Conservation (phyloP, 2,113 vertebrate genomes). For the Talpa occidentalis region DNA sequence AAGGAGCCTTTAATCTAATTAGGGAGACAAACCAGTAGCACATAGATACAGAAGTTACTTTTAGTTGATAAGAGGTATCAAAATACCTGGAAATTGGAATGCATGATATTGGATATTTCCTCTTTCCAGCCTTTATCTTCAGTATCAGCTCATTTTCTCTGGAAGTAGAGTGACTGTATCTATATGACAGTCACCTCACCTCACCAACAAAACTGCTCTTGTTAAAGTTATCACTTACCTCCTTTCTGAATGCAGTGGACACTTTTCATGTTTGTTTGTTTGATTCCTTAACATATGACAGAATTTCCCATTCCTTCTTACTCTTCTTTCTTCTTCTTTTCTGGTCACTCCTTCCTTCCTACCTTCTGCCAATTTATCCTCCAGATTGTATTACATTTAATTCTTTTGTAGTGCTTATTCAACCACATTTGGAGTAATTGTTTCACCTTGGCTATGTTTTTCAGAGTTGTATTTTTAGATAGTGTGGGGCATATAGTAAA, state of each 20-base stretch:
- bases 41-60: not conserved
- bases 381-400: not conserved
- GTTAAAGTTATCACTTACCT: not conserved
- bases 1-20: not conserved
- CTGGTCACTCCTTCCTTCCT: not conserved
- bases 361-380: not conserved
- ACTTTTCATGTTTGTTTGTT: not conserved
- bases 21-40: not conserved
- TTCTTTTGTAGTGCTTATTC: not conserved
- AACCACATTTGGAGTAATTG: not conserved
- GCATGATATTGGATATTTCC: too few species aligned
- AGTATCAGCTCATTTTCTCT: too few species aligned
- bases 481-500: not conserved
- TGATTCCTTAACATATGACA: not conserved
- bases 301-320: not conserved
- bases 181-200: not conserved
- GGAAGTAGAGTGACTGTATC: too few species aligned
- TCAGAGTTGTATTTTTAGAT: not conserved
- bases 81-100: too few species aligned
- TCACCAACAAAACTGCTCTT: not conserved
- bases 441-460: not conserved
- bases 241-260: not conserved
- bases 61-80: not conserved
- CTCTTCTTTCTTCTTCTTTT: not conserved
- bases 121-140: too few species aligned